Conservation (phyloP, 2,888 invertebrate species). For the Ochropleura plecta region DNA sequence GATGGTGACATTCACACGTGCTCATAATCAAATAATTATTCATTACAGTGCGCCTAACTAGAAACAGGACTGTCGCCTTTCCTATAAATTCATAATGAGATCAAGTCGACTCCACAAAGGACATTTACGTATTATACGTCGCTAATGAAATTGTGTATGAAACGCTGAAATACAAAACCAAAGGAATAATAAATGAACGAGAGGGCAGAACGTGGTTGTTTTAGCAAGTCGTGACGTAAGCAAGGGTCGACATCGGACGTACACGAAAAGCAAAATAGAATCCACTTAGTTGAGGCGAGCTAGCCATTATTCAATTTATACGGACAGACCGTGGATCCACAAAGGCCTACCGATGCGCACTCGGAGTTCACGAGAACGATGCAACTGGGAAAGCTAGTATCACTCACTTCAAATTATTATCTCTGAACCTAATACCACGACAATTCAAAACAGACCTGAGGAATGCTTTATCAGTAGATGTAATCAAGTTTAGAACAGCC, state of each 20-base stretch:
- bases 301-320: constrained; percentile 87
- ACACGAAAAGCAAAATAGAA: constrained; percentile 84
- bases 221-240: constrained; percentile 70
- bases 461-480: constrained; percentile 6
- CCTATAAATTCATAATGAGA: constrained; percentile 56
- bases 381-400: constrained; percentile 11
- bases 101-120: constrained; percentile 45
- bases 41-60: constrained; percentile 15
- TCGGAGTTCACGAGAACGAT: constrained; percentile 29
- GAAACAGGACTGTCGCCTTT: constrained; percentile 27
- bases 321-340: constrained; percentile 73
- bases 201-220: constrained; percentile 63
- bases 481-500: constrained; percentile 13
- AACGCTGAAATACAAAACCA: constrained; percentile 57
- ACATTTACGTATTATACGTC: constrained; percentile 47
- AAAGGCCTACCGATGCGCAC: constrained; percentile 74
- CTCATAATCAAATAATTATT: constrained; percentile 43
- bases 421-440: background rate
- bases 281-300: constrained; percentile 84
- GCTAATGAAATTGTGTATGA: constrained; percentile 60
- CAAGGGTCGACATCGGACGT: constrained; percentile 69
- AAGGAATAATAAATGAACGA: constrained; percentile 67
- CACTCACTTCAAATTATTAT: constrained; percentile 18
- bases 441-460: background rate
- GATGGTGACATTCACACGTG: constrained; percentile 23